These are phyloP conservation scores for Plemyria rubiginata DNA, from an alignment of 2,888 invertebrate genomes.

Conservation along the genomic window DNA sequence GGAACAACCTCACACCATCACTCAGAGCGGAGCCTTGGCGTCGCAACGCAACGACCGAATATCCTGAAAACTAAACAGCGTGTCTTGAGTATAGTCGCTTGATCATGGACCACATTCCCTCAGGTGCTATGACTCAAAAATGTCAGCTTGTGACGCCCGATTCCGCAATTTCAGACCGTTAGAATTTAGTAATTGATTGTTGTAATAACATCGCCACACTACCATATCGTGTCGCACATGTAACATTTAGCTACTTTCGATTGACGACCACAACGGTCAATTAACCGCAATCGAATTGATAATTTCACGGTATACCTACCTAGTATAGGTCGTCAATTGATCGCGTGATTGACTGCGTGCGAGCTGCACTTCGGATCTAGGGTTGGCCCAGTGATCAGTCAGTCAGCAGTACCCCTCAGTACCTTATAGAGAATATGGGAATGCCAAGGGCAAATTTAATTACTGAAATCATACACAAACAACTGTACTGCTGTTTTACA, in stretches of 20 bases:
- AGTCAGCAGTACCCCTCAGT: too few relatives aligned
- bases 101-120: not conserved
- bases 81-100: not conserved
- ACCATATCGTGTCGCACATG: conserved; percentile 19
- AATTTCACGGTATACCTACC: conserved; percentile 25
- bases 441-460: not conserved
- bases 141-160: not conserved
- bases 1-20: not conserved
- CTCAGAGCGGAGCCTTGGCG: not conserved
- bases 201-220: not conserved
- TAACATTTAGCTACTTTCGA: conserved; percentile 30
- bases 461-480: not conserved
- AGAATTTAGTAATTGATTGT: not conserved
- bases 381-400: conserved; percentile 6
- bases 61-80: too few relatives aligned
- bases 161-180: not conserved
- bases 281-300: conserved; percentile 29
- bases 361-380: conserved; percentile 27
- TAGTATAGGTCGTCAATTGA: conserved; percentile 21
- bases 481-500: not conserved
- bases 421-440: not conserved
- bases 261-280: conserved; percentile 30
- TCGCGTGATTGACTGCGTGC: conserved; percentile 34
- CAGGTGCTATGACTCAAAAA: too few relatives aligned
- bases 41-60: not conserved